A percentile compares a stretch with the other conserved stretches of the same genome.
Evolutionary conservation across 2,113 vertebrate genomes (phyloP).

Genomic region (Limanda limanda): DNA sequence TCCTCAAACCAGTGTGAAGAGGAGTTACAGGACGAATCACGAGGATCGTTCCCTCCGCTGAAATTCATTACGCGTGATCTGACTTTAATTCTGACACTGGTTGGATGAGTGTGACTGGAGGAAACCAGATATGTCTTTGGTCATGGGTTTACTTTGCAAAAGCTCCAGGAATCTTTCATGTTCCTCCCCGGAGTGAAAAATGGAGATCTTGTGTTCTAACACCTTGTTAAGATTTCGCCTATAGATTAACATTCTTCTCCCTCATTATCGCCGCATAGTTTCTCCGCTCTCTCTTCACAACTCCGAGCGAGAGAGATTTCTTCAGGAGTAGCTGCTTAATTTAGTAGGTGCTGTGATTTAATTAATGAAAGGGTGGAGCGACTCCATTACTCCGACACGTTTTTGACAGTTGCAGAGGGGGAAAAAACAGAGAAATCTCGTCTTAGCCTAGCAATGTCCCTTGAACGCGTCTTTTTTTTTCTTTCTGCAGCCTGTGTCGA

Average conservation of each 20-base stretch:
- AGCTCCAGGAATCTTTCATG: constrained; percentile 46
- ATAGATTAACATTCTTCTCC: constrained; percentile 80
- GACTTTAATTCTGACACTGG: constrained; percentile 19
- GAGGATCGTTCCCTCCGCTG: background rate
- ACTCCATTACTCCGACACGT: constrained; percentile 83
- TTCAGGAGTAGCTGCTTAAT: constrained; percentile 88
- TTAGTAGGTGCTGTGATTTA: constrained; percentile 88
- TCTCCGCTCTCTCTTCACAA: constrained; percentile 69
- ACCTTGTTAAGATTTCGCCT: constrained; percentile 69
- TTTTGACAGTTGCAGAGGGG: constrained; percentile 66
- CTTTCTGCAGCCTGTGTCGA: constrained; percentile 17
- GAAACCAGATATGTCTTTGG: background rate
- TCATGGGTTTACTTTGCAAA: constrained; percentile 36
- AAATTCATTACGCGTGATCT: constrained; percentile 27
- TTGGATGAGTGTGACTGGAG: constrained; percentile 2
- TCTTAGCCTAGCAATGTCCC: constrained; percentile 54
- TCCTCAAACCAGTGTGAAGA: background rate
- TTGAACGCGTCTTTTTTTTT: constrained; percentile 43
- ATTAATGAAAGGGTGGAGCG: constrained; percentile 86
- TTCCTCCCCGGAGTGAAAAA: constrained; percentile 71
- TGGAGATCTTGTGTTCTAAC: constrained; percentile 70
- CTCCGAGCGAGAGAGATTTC: constrained; percentile 82
- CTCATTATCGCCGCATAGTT: constrained; percentile 80
- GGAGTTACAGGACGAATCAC: background rate
- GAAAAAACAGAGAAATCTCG: constrained; percentile 45